Base-by-base conservation (phyloP, 2,113 vertebrate genomes). In the Microtus montanus region DNA sequence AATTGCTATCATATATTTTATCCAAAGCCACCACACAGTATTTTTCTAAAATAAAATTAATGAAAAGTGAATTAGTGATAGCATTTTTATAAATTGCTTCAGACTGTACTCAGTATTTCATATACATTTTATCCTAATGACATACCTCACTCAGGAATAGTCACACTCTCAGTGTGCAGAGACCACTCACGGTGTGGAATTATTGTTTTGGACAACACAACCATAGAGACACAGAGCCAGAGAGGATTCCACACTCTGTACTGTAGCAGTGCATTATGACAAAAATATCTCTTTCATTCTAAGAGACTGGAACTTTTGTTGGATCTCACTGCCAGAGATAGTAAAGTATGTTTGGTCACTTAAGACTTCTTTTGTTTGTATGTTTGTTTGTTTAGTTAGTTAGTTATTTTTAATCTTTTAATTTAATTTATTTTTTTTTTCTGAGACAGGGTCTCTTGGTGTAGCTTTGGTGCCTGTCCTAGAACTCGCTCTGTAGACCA, bases 1-100 rank as follows among this genome's bases (percentile, higher is more conserved):
- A 26, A 58, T 75, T 92, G 88, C 30, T 64, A 87, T 1, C 28
- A n/a, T 19, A 28, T 33, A 85, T 93, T 89, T 95, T 89, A 41
- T 30, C 5, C 87, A 73, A 89, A 87, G 12, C 3, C 70, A 82
- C 22, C 17, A 58, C 66, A 61, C 54, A 14, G 33, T 80, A 52
- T 44, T 54, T 89, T 90, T 83, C 26, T 15, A 87, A 73, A 73
- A 87, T 66, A 3, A 61, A 87, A 44, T 71, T 12, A 70, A 15
- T 64, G 11, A 58, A 54, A 38, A 87, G 47, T 68, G 64, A 5
- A 77, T 58, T 58, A 20, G 44, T 90, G 22, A 58, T 26, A 7
- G 1, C 35, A 2, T 44, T 12, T 80, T 20, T 20, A 49, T 4
- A 41, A 61, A 63, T 63, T 83, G 24, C 26, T 58, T 49, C 58